phyloP scores from a whole-genome alignment of 2,888 invertebrate species.

The Alviniconcha strummeri region DNA sequence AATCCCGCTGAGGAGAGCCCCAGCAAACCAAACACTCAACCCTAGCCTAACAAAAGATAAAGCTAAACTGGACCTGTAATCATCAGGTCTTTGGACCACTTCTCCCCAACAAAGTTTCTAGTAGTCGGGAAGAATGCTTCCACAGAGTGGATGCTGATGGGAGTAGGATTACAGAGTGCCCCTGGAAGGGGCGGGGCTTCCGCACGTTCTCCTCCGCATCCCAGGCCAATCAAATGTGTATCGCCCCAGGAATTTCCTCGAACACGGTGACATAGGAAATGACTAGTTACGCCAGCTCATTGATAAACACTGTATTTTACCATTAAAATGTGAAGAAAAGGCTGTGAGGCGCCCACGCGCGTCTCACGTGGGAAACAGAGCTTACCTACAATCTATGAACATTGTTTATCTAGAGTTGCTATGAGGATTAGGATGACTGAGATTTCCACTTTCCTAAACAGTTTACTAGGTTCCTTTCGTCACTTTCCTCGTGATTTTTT shows the following conservation, averaged over 20 bases:
- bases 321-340: too few relatives aligned
- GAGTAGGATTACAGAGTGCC: constrained; percentile 29
- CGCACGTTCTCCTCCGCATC: constrained; percentile 2
- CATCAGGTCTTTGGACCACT: constrained; percentile 26
- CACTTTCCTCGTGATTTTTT: too few relatives aligned
- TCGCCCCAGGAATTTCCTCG: background rate
- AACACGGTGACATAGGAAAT: constrained; percentile 7
- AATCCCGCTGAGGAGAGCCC: constrained; percentile 16
- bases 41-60: constrained; percentile 17
- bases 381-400: too few relatives aligned
- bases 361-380: too few relatives aligned
- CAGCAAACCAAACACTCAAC: background rate
- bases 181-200: constrained; percentile 26
- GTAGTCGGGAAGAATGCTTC: constrained; percentile 22
- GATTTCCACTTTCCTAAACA: too few relatives aligned
- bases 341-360: too few relatives aligned
- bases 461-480: too few relatives aligned
- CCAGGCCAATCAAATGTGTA: background rate
- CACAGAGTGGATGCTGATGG: constrained; percentile 18
- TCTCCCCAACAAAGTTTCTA: constrained; percentile 19
- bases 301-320: too few relatives aligned
- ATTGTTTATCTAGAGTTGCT: too few relatives aligned
- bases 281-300: background rate
- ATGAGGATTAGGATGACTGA: too few relatives aligned
- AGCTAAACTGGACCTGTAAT: constrained; percentile 29